Evolutionary conservation across 1,140 invertebrate genomes (phyloP), one percentile per base, ranked within the genome.

Genomic region (Meloidogyne exigua): DNA sequence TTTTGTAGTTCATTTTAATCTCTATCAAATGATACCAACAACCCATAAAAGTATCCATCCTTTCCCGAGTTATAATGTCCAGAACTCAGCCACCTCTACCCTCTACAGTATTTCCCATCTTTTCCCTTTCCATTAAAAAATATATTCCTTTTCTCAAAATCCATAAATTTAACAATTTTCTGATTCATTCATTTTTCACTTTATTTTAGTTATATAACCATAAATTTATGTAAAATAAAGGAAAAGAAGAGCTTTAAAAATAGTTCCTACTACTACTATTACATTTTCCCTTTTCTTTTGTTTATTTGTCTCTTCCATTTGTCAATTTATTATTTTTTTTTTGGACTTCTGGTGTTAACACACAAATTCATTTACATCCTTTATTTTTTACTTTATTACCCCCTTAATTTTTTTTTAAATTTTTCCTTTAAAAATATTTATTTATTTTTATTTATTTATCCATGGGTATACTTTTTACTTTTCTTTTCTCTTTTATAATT

Each of bases 111-210:
- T 32, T 7, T 32, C 28, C 44, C 49, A 57, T n/a, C 21, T 7
- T n/a, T 57, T 12, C 9, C 49, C 7, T 7, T 0, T 57, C 13
- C 49, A n/a, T 18, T 15, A 13, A 9, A 57, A 57, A 57, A 49
- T 15, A 57, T 57, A 18, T 18, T 49, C 18, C n/a, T n/a, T n/a
- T n/a, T n/a, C 18, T n/a, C 1, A n/a, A 57, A n/a, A n/a, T 57
- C 49, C 49, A 57, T 57, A 57, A 18, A 57, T 7, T n/a, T 3
- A 18, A 18, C 13, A 13, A 12, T 44, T 18, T 57, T 57, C 49
- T 57, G 49, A 57, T n/a, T 57, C 49, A 57, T 57, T 57, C 49
- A 57, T 57, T 57, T 57, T 57, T n/a, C 49, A 57, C 49, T 57
- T n/a, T 57, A 57, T 57, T n/a, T 57, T n/a, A 15, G 18, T 57